Base-by-base conservation (phyloP, 2,113 vertebrate genomes). In the Triplophysa tibetana region DNA sequence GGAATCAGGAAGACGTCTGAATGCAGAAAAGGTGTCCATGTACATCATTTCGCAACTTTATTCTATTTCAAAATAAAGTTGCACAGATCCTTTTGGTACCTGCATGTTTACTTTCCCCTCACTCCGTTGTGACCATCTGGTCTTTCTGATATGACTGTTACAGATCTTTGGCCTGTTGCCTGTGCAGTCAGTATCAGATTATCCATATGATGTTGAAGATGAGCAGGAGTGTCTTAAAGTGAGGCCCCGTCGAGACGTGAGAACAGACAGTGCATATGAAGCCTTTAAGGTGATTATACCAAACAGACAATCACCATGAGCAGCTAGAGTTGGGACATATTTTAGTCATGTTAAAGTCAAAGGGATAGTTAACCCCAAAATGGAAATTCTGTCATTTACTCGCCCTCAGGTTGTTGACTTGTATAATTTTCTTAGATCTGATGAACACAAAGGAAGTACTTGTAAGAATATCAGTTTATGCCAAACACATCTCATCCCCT, bases 81-180 rank as follows among this genome's bases (percentile, higher is more conserved):
- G 4, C 13, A 50, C 9, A 13, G 48, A 16, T 12, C 1, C 14
- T 4, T 50, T 50, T 50, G 14, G n/a, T 61, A 9, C 14, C 19
- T 23, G 7, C 10, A 38, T 7, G 33, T 38, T 23, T 23, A 23
- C 2, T 38, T 38, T 38, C 33, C 33, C 4, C 33, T 38, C 33
- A 38, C 33, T 0, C 33, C 33, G 1, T 38, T 7, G 33, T 38
- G 33, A 38, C 33, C 6, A 38, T 38, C 7, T 45, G 7, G 33
- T 1, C 11, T 4, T 70, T 0, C 33, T 17, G 2, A 7, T 7
- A 2, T 2, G 10, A 24, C 33, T 4, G 16, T 43, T 61, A 9
- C 66, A 93, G 92, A 86, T 93, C 23, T 92, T 90, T 24, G 0
- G 64, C 0, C 23, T 91, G 85, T 50, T 92, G 68, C 89, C 89